These are phyloP conservation scores for Silurus glanis DNA, from an alignment of 2,113 vertebrate genomes.

Conservation along the genomic window DNA sequence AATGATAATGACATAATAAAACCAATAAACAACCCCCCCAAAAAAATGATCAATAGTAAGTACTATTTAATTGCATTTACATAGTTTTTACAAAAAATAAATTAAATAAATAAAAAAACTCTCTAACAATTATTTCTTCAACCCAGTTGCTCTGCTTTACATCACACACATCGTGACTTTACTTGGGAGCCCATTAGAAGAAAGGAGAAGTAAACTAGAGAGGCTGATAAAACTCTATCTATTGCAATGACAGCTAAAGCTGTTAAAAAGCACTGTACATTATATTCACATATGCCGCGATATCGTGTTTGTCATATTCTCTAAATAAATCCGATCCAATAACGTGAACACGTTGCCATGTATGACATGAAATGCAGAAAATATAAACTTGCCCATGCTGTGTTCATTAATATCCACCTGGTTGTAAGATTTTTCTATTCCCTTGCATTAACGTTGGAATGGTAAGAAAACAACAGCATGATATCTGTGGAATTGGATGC, in stretches of 20 bases:
- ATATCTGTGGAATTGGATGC: neutral
- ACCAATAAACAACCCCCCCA: too few species aligned
- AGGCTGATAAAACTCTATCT: neutral
- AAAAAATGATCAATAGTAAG: neutral
- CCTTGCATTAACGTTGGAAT: neutral
- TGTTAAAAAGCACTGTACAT: neutral
- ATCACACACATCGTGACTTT: neutral
- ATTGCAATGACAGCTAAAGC: neutral
- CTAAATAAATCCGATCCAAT: neutral
- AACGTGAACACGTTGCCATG: neutral
- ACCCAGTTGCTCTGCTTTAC: neutral
- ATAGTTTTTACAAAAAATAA: neutral
- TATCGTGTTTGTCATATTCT: neutral
- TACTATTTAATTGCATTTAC: neutral
- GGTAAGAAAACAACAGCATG: neutral
- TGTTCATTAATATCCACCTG: constrained; percentile 1
- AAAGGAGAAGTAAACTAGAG: neutral
- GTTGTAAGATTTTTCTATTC: neutral
- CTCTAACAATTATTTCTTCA: neutral
- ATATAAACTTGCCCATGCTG: neutral
- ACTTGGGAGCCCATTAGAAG: neutral
- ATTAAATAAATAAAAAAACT: too few species aligned
- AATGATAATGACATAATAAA: too few species aligned
- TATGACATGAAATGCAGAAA: neutral
- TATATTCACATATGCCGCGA: neutral